These are phyloP conservation scores for Rutpela maculata DNA, from an alignment of 2,888 invertebrate genomes.

Conservation along the genomic window DNA sequence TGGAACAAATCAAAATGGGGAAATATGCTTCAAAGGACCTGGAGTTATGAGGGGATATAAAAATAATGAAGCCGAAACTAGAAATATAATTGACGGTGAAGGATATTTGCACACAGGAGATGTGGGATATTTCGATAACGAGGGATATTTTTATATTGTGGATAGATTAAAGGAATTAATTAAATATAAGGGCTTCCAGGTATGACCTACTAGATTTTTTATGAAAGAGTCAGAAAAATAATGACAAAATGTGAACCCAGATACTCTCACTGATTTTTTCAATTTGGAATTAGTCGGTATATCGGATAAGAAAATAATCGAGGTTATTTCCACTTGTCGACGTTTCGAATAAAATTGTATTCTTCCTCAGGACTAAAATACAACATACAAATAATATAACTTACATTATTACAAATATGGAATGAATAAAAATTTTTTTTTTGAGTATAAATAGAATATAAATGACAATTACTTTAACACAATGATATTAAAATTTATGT, in stretches of 20 bases:
- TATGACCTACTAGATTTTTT: slow-evolving; percentile 70
- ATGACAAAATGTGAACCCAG: background rate
- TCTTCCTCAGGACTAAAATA: too few species aligned
- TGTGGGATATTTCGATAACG: slow-evolving; percentile 87
- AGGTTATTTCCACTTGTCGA: too few species aligned
- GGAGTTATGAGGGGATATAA: slow-evolving; percentile 85
- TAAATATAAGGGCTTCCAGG: slow-evolving; percentile 93
- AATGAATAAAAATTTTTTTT: too few species aligned
- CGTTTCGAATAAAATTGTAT: too few species aligned
- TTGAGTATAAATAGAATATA: too few species aligned
- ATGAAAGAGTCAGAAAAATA: background rate
- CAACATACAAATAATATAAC: too few species aligned
- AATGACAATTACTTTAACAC: too few species aligned
- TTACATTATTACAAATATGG: too few species aligned
- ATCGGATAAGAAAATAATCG: too few species aligned
- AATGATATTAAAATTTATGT: too few species aligned
- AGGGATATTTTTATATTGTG: slow-evolving; percentile 88
- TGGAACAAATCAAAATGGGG: slow-evolving; percentile 84
- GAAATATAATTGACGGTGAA: slow-evolving; percentile 81
- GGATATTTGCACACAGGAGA: slow-evolving; percentile 91
- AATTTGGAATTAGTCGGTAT: too few species aligned
- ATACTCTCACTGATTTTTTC: too few species aligned
- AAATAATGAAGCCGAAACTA: slow-evolving; percentile 81
- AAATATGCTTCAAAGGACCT: slow-evolving; percentile 89
- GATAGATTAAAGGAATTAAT: slow-evolving; percentile 94